Evolutionary conservation across 2,888 invertebrate species (phyloP).

Genomic region (Megaustenia siamemsis): DNA sequence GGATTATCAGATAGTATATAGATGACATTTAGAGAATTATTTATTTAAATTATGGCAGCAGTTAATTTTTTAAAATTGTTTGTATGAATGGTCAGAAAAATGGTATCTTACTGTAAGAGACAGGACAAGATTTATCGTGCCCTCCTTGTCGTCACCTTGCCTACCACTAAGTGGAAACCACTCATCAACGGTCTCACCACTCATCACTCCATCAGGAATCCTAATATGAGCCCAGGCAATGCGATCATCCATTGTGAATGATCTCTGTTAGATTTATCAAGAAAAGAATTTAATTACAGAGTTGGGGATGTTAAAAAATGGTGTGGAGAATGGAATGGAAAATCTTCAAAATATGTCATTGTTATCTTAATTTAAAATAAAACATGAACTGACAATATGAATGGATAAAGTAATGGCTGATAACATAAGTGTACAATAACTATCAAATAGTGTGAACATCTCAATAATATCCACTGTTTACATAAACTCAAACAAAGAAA

Average conservation of each 20-base stretch:
- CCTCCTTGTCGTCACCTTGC: slow-evolving; percentile 96
- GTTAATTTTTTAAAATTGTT: no score
- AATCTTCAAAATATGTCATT: no score
- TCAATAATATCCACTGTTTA: no score
- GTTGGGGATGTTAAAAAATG: no score
- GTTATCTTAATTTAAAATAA: no score
- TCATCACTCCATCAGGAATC: slow-evolving; percentile 90
- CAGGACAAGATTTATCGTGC: slow-evolving; percentile 93
- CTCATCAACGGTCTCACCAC: slow-evolving; percentile 94
- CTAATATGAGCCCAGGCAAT: slow-evolving; percentile 95
- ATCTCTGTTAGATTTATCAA: slow-evolving; percentile 82
- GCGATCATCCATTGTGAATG: slow-evolving; percentile 96
- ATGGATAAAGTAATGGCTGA: background rate
- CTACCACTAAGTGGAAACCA: slow-evolving; percentile 96
- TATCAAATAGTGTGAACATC: background rate
- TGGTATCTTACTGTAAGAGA: slow-evolving; percentile 71
- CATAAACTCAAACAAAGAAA: no score
- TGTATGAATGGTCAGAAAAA: no score
- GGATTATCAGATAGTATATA: no score
- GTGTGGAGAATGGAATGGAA: no score
- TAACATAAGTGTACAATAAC: background rate
- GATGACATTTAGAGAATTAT: no score
- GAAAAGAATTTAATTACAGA: background rate
- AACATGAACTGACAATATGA: background rate
- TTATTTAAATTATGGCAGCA: no score